A percentile compares a stretch with the other conserved stretches of the same genome.
Evolutionary conservation across 53 echinoderm and acorn worm species (phyloP).

Genomic region (Echinarachnius parma): DNA sequence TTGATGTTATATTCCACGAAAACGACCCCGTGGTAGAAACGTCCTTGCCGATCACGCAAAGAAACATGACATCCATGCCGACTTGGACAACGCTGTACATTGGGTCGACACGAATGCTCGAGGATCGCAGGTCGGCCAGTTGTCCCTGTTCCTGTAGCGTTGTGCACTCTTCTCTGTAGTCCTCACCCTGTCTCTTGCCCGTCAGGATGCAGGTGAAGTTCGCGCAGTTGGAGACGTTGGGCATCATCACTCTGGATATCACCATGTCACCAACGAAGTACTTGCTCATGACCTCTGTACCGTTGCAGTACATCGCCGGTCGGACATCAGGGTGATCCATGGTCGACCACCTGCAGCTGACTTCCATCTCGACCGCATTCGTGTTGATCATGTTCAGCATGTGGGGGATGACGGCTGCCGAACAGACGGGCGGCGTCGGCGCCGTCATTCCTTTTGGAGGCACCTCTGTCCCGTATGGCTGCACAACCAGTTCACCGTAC

Average conservation of each 20-base stretch:
- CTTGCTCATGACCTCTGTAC: conserved; percentile 1
- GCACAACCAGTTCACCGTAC: neutral
- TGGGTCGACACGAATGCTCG: conserved; percentile 17
- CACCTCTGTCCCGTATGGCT: neutral
- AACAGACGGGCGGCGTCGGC: conserved; percentile 2
- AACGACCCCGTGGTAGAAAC: conserved; percentile 2
- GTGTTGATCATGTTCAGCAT: conserved; percentile 34
- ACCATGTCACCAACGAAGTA: conserved; percentile 5
- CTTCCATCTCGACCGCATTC: conserved; percentile 10
- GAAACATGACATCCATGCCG: conserved; percentile 23
- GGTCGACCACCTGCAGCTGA: conserved; percentile 22
- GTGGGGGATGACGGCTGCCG: conserved; percentile 2
- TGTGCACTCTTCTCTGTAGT: neutral
- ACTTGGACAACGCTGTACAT: conserved; percentile 19
- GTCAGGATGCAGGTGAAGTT: conserved; percentile 17
- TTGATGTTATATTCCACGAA: conserved; percentile 9
- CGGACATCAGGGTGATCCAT: conserved; percentile 4
- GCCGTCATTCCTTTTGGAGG: too few relatives aligned
- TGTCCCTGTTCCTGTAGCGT: neutral
- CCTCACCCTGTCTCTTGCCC: neutral
- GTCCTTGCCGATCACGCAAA: too few relatives aligned
- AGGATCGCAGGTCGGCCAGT: neutral
- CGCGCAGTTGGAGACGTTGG: neutral
- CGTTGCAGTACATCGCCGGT: conserved; percentile 22
- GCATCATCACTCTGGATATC: conserved; percentile 18